phyloP scores from a whole-genome alignment of 1,140 invertebrate species.

The Drosophila ambigua region DNA sequence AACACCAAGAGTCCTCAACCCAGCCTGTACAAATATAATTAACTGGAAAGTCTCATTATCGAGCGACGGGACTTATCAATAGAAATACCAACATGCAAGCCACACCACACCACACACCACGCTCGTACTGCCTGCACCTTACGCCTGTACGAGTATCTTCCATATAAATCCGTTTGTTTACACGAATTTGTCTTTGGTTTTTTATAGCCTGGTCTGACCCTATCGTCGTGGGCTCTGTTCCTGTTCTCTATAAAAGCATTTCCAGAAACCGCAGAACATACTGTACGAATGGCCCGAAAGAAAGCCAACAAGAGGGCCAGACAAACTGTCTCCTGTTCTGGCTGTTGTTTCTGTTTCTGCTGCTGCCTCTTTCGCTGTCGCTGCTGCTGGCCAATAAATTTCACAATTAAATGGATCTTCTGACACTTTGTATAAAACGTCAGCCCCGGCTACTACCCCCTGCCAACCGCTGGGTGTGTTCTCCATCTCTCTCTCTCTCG shows the following conservation, averaged over 20 bases:
- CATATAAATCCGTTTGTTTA: conserved; percentile 54
- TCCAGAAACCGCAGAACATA: conserved; percentile 73
- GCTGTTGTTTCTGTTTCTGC: conserved; percentile 12
- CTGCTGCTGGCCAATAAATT: conserved; percentile 72
- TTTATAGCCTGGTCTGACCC: conserved; percentile 29
- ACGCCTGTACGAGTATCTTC: conserved; percentile 12
- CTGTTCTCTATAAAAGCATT: conserved; percentile 55
- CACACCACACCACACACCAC: conserved; percentile 48
- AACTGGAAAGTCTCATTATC: conserved; percentile 60
- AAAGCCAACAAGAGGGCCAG: conserved; percentile 75
- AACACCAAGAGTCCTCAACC: conserved; percentile 31
- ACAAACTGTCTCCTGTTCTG: conserved; percentile 66
- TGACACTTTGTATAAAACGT: conserved; percentile 69
- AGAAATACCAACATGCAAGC: conserved; percentile 56
- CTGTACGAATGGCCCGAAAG: conserved; percentile 29
- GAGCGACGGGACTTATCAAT: conserved; percentile 32
- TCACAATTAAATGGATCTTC: conserved; percentile 79
- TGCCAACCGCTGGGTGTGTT: conserved; percentile 27
- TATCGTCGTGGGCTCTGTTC: no score
- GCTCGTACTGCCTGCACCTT: conserved; percentile 49
- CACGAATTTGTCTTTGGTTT: conserved; percentile 58
- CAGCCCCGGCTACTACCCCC: conserved; percentile 63
- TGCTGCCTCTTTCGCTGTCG: conserved; percentile 18
- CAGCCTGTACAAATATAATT: conserved; percentile 53
- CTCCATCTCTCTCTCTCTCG: conserved; percentile 3